Evolutionary conservation across 2,113 vertebrate species (phyloP).

Genomic region (Microtus ochrogaster): DNA sequence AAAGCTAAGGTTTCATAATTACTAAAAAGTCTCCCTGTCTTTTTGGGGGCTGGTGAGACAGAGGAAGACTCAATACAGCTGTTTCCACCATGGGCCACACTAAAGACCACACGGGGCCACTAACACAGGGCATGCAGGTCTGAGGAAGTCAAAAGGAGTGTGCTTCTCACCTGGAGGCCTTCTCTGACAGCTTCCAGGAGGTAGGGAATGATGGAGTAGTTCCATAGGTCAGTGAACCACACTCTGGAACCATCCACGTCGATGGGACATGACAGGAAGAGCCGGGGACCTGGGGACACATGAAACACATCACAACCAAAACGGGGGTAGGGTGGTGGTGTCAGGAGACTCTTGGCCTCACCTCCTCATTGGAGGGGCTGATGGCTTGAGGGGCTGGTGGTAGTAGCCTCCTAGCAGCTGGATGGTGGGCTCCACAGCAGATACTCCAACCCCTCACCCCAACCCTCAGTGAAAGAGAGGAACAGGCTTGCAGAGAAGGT

Average conservation of each 20-base stretch:
- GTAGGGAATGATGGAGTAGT: conserved; percentile 98
- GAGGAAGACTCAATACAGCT: not conserved
- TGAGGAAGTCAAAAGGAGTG: not conserved
- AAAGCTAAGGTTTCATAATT: not conserved
- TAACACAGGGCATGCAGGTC: not conserved
- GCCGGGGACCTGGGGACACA: conserved; percentile 91
- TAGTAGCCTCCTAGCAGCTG: not conserved
- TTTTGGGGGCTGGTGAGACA: not conserved
- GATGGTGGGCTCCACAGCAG: not conserved
- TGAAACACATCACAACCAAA: not conserved
- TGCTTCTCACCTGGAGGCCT: conserved; percentile 94
- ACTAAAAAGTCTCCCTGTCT: not conserved
- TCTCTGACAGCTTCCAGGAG: conserved; percentile 98
- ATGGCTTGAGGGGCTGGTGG: not conserved
- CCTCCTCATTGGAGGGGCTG: too few species aligned
- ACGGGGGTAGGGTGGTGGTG: rapidly evolving
- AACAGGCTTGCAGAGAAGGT: not conserved
- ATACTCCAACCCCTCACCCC: rapidly evolving
- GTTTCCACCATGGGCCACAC: rapidly evolving
- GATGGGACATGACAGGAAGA: conserved; percentile 98
- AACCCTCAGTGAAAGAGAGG: not conserved
- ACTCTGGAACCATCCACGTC: conserved; percentile 97
- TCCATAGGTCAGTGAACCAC: conserved; percentile 99
- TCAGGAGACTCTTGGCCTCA: not conserved
- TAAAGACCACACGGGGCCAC: not conserved